Evolutionary conservation across 1,140 invertebrate genomes (phyloP), one percentile per base, ranked within the genome.

Genomic region (Subanguina moxae): DNA sequence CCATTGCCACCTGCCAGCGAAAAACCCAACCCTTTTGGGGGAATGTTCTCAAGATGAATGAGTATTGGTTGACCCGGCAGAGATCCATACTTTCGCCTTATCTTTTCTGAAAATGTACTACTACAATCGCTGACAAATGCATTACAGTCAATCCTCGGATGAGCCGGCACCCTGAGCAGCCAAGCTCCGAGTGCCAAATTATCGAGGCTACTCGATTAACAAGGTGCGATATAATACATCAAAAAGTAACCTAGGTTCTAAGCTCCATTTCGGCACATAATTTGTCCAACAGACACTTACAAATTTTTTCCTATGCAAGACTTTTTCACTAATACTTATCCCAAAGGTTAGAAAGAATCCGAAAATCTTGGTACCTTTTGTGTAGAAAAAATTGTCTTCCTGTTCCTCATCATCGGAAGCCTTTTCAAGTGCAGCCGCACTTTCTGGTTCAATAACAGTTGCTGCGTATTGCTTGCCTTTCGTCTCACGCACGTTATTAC

Each of bases 301-400:
- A n/a, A n/a, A n/a, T n/a, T n/a, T n/a, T n/a, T n/a, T n/a, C n/a
- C n/a, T n/a, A n/a, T n/a, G n/a, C n/a, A n/a, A n/a, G n/a, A n/a
- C n/a, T n/a, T n/a, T n/a, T n/a, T n/a, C n/a, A n/a, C n/a, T n/a
- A n/a, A n/a, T n/a, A n/a, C n/a, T n/a, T n/a, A n/a, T n/a, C n/a
- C n/a, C n/a, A n/a, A n/a, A n/a, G n/a, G n/a, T n/a, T n/a, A n/a
- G 32, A 38, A 38, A 38, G 32, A 38, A 5, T 38, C 32, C 11
- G 11, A 5, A 38, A 38, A 38, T 11, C 11, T 38, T 5, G 32
- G 90, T 86, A 95, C 93, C 89, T 79, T 84, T 85, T 5, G 93
- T 95, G 84, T 96, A 96, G 30, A 92, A 92, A 84, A 90, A 94
- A 66, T 90, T 88, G 78, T 94, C 91, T 82, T 93, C 91, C 77